A percentile compares a stretch with the other conserved stretches of the same genome.
These are phyloP conservation scores for Gopherus flavomarginatus DNA, from an alignment of 2,113 vertebrate genomes.

Conservation along the genomic window DNA sequence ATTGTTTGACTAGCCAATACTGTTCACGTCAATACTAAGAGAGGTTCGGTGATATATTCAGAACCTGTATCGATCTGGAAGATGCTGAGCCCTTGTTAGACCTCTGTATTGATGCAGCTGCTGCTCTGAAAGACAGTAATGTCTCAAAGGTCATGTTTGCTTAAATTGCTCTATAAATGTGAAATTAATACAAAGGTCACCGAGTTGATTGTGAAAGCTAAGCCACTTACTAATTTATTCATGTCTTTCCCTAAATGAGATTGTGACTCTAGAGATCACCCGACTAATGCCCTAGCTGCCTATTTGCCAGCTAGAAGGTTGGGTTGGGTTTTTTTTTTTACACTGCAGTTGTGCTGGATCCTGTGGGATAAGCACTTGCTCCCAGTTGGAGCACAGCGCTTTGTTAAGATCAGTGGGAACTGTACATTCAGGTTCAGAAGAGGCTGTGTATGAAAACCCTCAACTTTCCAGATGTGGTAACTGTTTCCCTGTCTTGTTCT, in stretches of 20 bases:
- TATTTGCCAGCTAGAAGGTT: neutral
- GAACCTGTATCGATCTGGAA: accelerated
- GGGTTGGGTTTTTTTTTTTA: neutral
- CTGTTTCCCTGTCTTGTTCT: neutral
- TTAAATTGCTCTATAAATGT: neutral
- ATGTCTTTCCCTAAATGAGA: neutral
- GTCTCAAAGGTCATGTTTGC: neutral
- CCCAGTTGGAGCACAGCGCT: neutral
- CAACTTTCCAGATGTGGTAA: neutral
- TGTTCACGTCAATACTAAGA: neutral
- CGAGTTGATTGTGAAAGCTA: neutral
- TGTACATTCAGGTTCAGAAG: neutral
- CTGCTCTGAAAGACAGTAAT: neutral
- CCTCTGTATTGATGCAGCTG: neutral
- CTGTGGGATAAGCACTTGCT: neutral
- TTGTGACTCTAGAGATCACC: neutral
- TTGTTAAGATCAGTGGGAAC: neutral
- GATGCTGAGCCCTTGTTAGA: neutral
- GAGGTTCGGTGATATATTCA: neutral
- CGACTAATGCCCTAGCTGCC: neutral
- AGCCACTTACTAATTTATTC: neutral
- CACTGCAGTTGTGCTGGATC: accelerated
- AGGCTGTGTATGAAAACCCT: neutral
- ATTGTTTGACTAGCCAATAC: neutral
- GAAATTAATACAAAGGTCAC: neutral